These are phyloP conservation scores for Drosophila fungiperda DNA, from an alignment of 2,888 invertebrate species.

Conservation along the genomic window DNA sequence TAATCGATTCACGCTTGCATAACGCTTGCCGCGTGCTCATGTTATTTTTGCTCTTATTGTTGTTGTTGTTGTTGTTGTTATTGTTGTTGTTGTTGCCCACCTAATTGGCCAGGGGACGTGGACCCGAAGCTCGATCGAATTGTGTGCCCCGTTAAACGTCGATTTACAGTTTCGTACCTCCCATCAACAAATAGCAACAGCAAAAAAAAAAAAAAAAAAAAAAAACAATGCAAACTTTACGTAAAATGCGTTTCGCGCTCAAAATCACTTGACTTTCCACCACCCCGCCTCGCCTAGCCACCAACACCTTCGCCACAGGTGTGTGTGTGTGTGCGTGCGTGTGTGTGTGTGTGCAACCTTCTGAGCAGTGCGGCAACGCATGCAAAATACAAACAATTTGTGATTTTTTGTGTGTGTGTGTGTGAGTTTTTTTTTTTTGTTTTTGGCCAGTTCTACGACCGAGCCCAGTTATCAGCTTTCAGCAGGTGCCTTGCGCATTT, in stretches of 20 bases:
- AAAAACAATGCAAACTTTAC: conserved; percentile 24
- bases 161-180: conserved; percentile 46
- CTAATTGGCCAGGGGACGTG: conserved; percentile 46
- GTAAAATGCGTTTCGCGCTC: conserved; percentile 47
- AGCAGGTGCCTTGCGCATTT: conserved; percentile 58
- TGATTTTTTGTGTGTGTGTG: background rate
- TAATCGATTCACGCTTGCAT: conserved; percentile 62
- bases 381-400: conserved; percentile 54
- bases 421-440: conserved; percentile 4
- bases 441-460: conserved; percentile 61
- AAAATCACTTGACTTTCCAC: background rate
- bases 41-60: too few relatives aligned
- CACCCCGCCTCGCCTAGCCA: background rate
- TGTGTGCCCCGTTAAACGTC: conserved; percentile 37
- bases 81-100: conserved; percentile 14
- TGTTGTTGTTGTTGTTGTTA: conserved; percentile 1
- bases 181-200: background rate
- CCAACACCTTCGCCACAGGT: background rate
- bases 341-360: conserved; percentile 54
- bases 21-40: conserved; percentile 39
- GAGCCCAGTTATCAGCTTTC: conserved; percentile 28
- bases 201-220: background rate
- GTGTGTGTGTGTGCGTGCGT: conserved; percentile 16
- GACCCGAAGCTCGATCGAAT: conserved; percentile 20
- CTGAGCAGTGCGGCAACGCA: conserved; percentile 62